These are phyloP conservation scores for Ameiurus melas DNA, from an alignment of 2,113 vertebrate species.

Conservation along the genomic window DNA sequence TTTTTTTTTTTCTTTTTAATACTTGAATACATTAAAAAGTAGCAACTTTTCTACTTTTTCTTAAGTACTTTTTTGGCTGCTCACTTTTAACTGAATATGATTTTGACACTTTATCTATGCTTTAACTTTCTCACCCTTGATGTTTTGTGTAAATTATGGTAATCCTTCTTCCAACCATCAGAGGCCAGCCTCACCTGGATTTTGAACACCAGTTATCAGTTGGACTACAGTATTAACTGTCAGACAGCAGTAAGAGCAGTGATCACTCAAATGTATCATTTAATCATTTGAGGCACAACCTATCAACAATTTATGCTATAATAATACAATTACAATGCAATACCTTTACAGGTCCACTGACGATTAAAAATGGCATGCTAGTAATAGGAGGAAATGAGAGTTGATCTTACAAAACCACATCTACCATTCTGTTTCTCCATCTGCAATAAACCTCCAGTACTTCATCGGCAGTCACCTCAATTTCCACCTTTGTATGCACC, in stretches of 20 bases:
- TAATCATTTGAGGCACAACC: neutral
- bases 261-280: neutral
- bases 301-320: neutral
- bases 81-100: neutral
- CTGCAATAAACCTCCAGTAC: neutral
- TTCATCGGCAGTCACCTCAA: neutral
- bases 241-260: neutral
- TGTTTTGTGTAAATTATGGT: neutral
- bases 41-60: too few species aligned
- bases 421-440: neutral
- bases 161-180: neutral
- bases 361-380: neutral
- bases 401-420: neutral
- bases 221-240: neutral
- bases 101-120: neutral
- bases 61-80: too few species aligned
- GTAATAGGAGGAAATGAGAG: neutral
- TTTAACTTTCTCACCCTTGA: neutral
- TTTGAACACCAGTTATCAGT: neutral
- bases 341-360: neutral
- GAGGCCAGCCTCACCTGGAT: neutral
- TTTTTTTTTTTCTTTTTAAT: neutral
- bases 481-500: too few species aligned
- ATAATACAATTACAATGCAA: neutral
- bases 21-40: too few species aligned